phyloP scores from a whole-genome alignment of 1,140 invertebrate genomes.

The Leptonema lineaticorne region DNA sequence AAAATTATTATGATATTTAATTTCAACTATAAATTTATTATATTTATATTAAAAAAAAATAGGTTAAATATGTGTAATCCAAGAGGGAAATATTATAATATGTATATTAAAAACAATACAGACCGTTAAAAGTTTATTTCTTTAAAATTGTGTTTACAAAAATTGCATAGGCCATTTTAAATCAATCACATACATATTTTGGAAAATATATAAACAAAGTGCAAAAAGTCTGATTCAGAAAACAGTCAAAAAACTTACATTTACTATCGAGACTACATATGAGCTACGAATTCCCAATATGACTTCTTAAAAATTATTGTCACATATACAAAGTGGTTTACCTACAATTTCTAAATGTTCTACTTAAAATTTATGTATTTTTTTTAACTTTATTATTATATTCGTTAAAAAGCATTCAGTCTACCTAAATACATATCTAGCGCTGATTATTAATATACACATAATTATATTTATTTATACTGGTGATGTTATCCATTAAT shows the following conservation, averaged over 20 bases:
- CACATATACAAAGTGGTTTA: slow-evolving; percentile 10
- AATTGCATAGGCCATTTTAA: slow-evolving; percentile 17
- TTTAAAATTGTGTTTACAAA: slow-evolving; percentile 6
- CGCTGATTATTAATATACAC: not conserved
- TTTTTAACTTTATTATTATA: not conserved
- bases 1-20: too few relatives aligned
- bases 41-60: too few relatives aligned
- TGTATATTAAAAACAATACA: too few relatives aligned
- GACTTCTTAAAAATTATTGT: slow-evolving; percentile 6
- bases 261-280: not conserved
- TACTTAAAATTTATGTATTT: too few relatives aligned
- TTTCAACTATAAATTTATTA: too few relatives aligned
- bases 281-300: not conserved
- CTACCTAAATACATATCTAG: not conserved
- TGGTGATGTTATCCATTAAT: not conserved
- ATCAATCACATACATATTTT: not conserved
- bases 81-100: too few relatives aligned
- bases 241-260: slow-evolving; percentile 7
- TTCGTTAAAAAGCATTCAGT: not conserved
- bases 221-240: not conserved
- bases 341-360: not conserved
- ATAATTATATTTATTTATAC: not conserved
- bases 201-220: not conserved
- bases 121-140: slow-evolving; percentile 7
- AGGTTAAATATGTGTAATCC: too few relatives aligned